Conservation (phyloP, 2,888 invertebrate species). For the Hirtodrosophila cameraria region DNA sequence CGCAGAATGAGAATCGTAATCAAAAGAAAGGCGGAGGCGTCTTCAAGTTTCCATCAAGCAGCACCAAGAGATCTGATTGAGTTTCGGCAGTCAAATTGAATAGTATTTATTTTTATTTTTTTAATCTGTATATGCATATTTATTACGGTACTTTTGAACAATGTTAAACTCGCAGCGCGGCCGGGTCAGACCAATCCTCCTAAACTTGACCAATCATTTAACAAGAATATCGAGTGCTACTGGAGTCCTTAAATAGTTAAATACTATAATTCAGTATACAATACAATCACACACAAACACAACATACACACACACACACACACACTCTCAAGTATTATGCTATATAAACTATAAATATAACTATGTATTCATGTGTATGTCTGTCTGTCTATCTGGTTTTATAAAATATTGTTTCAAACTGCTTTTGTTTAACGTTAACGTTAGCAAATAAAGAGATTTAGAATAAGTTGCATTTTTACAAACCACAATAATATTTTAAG, state of each 20-base stretch:
- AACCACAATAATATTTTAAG: constrained; percentile 44
- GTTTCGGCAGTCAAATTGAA: not conserved
- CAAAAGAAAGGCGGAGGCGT: constrained; percentile 83
- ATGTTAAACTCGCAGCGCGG: constrained; percentile 9
- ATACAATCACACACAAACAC: constrained; percentile 33
- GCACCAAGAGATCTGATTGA: constrained; percentile 60
- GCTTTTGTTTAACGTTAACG: constrained; percentile 43
- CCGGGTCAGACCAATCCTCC: not conserved
- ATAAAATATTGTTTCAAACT: constrained; percentile 23
- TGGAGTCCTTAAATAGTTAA: constrained; percentile 18
- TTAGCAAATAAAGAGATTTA: constrained; percentile 55
- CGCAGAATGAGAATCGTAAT: constrained; percentile 83
- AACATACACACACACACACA: constrained; percentile 31
- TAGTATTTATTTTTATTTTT: constrained; percentile 49
- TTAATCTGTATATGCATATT: constrained; percentile 30
- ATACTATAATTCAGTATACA: constrained; percentile 36
- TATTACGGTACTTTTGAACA: constrained; percentile 11
- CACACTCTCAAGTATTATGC: constrained; percentile 67
- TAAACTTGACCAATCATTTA: constrained; percentile 18
- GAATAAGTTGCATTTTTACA: constrained; percentile 50
- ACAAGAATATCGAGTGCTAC: constrained; percentile 39
- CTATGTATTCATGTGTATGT: constrained; percentile 36
- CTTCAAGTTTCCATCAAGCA: constrained; percentile 82
- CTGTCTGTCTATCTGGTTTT: constrained; percentile 18
- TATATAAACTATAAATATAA: constrained; percentile 63